Base-by-base conservation (phyloP, 2,797 vertebrate species). In the Sebastes ruberrimus region DNA sequence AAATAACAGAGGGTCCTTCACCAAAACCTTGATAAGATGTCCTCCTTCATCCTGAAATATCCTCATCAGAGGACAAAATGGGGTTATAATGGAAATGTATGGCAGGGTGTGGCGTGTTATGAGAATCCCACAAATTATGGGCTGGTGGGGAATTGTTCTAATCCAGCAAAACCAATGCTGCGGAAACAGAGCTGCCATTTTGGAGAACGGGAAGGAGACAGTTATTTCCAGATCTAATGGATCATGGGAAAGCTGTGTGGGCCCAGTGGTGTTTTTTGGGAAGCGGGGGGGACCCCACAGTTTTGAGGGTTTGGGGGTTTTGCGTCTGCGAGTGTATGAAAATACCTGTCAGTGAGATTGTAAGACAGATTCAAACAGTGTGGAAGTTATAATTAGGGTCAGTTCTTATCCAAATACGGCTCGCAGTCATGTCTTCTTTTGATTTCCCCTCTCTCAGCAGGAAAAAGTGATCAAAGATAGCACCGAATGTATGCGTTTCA, bases 101-200 rank as follows among this genome's bases (percentile, higher is more conserved):
- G 86, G 86, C 82, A 91, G 95, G 95, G 95, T 90, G 95, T 94
- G 95, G 91, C 90, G 1, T 84, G 90, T 91, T 91, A 85, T 91
- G 88, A 89, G 88, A 88, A 92, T 93, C 91, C 95, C 95, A 94
- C 95, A 95, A 95, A 96, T 95, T 93, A 95, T 74, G 95, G 94
- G 90, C 90, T 95, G 94, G 93, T 95, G 93, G 94, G 92, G 94
- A 91, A 95, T 95, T 93, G 94, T 94, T 94, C 93, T 94, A 94
- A 95, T 95, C 93, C 94, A 93, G 90, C 84, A 90, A 94, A 94
- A 90, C 94, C 94, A 71, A 76, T 53, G 57, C 86, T 90, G 83
- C 79, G 86, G 90, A 92, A 93, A 90, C 86, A 80, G 79, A 87
- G 77, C 86, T 87, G 89, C 90, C 94, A 92, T 93, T 93, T 94